A percentile compares a stretch with the other conserved stretches of the same genome.
phyloP scores from a whole-genome alignment of 2,888 invertebrate species.

The Leptopilina syphax region DNA sequence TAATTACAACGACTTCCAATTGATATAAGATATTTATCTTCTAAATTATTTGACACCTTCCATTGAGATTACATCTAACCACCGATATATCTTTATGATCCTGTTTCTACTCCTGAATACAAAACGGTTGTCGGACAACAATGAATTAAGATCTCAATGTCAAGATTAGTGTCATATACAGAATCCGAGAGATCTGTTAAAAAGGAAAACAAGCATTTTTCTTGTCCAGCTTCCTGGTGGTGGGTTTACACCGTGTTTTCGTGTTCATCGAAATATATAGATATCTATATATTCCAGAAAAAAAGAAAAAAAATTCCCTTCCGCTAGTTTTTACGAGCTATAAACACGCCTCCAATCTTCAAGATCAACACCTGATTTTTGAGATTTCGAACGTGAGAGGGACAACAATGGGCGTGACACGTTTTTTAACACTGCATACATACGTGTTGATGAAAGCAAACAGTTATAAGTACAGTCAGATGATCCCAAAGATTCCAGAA shows the following conservation, averaged over 20 bases:
- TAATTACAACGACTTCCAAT: not conserved
- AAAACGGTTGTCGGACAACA: conserved; percentile 32
- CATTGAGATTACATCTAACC: conserved; percentile 5
- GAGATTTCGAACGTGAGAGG: not conserved
- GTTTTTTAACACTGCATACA: conserved; percentile 23
- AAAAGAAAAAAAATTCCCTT: conserved; percentile 3
- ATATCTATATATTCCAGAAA: not conserved
- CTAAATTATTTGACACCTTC: conserved; percentile 22
- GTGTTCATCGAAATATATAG: not conserved
- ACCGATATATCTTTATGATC: conserved; percentile 24
- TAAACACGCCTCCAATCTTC: conserved; percentile 31
- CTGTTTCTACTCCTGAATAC: conserved; percentile 37
- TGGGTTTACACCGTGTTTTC: conserved; percentile 36
- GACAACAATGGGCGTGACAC: conserved; percentile 34
- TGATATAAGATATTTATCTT: conserved; percentile 25
- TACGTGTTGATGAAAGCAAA: conserved; percentile 36
- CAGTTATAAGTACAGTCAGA: conserved; percentile 23
- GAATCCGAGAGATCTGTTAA: not conserved
- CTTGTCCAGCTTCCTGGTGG: conserved; percentile 34
- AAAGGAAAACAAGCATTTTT: conserved; percentile 22
- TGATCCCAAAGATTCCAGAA: not conserved
- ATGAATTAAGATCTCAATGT: conserved; percentile 21
- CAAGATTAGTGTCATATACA: conserved; percentile 2
- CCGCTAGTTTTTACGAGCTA: conserved; percentile 36
- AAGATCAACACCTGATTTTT: conserved; percentile 37